Percentiles rank a stretch among this genome's conserved stretches.
phyloP scores from a whole-genome alignment of 2,888 invertebrate genomes.

The Polyploca ridens region DNA sequence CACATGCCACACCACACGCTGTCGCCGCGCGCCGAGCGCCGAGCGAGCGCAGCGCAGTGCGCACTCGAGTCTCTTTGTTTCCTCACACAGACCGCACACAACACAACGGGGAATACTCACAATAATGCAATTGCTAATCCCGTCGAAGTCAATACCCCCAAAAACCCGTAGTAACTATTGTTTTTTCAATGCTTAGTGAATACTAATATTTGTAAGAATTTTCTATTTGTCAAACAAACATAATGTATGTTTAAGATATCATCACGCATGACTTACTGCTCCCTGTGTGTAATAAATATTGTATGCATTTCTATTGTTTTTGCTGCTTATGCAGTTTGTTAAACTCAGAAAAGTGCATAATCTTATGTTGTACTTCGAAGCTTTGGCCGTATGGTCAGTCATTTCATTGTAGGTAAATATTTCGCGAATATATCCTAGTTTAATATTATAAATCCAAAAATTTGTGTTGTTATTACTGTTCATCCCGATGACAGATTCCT shows the following conservation, averaged over 20 bases:
- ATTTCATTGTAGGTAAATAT: background rate
- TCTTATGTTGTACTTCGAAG: background rate
- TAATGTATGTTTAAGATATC: constrained; percentile 30
- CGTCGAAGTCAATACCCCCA: constrained; percentile 53
- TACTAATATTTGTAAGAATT: constrained; percentile 38
- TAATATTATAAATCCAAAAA: no score
- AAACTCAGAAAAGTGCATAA: background rate
- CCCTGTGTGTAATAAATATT: constrained; percentile 2
- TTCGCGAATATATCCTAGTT: constrained; percentile 13
- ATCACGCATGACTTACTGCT: constrained; percentile 14
- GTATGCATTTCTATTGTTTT: constrained; percentile 4
- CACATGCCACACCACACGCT: constrained; percentile 41
- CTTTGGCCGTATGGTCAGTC: background rate
- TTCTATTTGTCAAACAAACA: constrained; percentile 42
- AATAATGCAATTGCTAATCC: constrained; percentile 40
- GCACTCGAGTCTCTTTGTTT: constrained; percentile 55
- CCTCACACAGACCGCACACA: constrained; percentile 31
- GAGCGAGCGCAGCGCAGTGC: constrained; percentile 19
- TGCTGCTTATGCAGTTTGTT: background rate
- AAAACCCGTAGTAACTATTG: constrained; percentile 47
- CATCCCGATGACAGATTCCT: no score
- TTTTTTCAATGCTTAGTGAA: constrained; percentile 40
- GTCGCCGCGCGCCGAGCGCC: constrained; percentile 34
- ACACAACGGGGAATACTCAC: constrained; percentile 38
- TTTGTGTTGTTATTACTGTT: no score